These are phyloP conservation scores for Aporrectodea caliginosa DNA, from an alignment of 1,140 invertebrate genomes.

Conservation along the genomic window DNA sequence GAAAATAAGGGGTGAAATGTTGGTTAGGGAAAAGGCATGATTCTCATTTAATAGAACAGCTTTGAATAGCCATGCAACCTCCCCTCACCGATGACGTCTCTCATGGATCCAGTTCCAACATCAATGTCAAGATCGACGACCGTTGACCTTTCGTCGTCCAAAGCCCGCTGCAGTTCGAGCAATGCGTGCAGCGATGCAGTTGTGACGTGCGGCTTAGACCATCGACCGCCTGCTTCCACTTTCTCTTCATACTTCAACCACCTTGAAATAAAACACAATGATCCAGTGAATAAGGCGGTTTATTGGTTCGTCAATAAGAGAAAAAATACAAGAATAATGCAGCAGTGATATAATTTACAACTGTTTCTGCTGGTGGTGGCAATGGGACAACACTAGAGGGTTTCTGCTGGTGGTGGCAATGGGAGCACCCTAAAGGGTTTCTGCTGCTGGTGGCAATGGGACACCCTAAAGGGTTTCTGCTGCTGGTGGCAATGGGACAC, in stretches of 20 bases:
- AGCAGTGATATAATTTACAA: neutral
- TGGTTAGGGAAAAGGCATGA: too few relatives aligned
- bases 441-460: too few relatives aligned
- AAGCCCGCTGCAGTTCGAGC: constrained; percentile 68
- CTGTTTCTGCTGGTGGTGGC: neutral
- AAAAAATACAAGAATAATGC: neutral
- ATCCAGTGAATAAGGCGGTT: neutral
- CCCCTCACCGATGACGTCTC: constrained; percentile 18
- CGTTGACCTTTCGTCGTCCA: constrained; percentile 12
- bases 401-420: too few relatives aligned
- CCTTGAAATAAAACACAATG: constrained; percentile 36
- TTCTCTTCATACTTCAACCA: constrained; percentile 60
- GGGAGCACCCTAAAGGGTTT: too few relatives aligned
- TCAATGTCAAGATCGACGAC: constrained; percentile 22
- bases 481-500: too few relatives aligned
- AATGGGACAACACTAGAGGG: neutral
- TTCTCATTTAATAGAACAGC: too few relatives aligned
- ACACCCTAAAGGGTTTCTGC: too few relatives aligned
- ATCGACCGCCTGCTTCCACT: constrained; percentile 55
- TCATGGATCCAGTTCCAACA: neutral
- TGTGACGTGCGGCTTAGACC: constrained; percentile 57
- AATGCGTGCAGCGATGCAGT: constrained; percentile 58
- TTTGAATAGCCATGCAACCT: too few relatives aligned
- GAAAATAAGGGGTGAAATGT: too few relatives aligned
- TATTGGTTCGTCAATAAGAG: neutral